Base-by-base conservation (phyloP, 2,797 vertebrate genomes). In the Anabas testudineus region DNA sequence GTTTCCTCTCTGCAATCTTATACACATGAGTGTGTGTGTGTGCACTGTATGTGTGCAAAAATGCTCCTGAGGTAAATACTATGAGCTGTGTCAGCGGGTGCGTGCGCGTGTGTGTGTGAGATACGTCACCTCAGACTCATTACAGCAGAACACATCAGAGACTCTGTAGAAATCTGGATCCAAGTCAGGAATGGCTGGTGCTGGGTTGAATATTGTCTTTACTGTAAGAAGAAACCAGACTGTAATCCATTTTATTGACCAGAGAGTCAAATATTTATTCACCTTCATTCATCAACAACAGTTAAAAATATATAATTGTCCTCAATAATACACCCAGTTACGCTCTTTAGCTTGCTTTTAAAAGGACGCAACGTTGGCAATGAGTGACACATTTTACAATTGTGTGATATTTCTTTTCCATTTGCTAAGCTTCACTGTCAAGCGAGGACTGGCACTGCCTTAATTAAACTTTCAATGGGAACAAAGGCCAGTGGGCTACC, bases 111-210 rank as follows among this genome's bases (percentile, higher is more conserved):
- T 49, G 59, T 68, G 64, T 74, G 51, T 72, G 79, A 70, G 82
- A 74, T 61, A 81, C 74, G 72, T 96, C 92, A 99, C 98, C 97
- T 99, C 98, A 51, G 95, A 95, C 91, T 99, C 98, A 72, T 99
- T 99, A 93, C 97, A 99, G 94, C 97, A 99, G 92, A 99, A 96
- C 89, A 99, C 90, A 77, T 97, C 95, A 0, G 98, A 96, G 72
- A 92, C 83, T 57, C 72, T 74, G 90, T 96, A 99, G 94, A 99
- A 98, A 65, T 84, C 92, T 21, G 93, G 79, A 80, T 97, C 95
- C 87, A 99, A 88, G 87, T 96, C 94, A 66, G 94, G 82, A 48
- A 95, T 68, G 65, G 97, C 97, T 10, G 97, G 97, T 7, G 97
- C 97, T 15, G 98, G 96, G 90, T 99, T 99, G 92, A 99, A 98